A percentile compares a stretch with the other conserved stretches of the same genome.
phyloP scores from a whole-genome alignment of 2,888 invertebrate species.

The Bibio marci region DNA sequence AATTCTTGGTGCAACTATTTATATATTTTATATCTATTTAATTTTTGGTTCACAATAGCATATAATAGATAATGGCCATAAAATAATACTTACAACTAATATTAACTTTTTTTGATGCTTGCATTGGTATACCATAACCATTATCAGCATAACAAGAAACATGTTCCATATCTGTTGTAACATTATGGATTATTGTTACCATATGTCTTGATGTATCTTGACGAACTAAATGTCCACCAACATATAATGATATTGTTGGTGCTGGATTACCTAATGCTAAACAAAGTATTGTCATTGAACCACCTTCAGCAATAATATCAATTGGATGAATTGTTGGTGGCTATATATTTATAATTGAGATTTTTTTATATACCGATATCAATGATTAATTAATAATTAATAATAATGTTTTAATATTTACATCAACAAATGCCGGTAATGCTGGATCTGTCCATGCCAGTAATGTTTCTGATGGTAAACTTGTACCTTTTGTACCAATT shows the following conservation, averaged over 20 bases:
- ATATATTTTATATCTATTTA: too few species aligned
- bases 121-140: conserved; percentile 75
- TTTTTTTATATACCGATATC: too few species aligned
- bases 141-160: conserved; percentile 80
- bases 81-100: conserved; percentile 64
- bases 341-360: conserved; percentile 36
- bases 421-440: conserved; percentile 73
- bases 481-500: conserved; percentile 47
- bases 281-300: conserved; percentile 72
- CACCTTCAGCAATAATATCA: conserved; percentile 66
- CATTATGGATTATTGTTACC: conserved; percentile 74
- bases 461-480: conserved; percentile 63
- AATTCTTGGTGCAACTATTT: conserved; percentile 55
- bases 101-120: conserved; percentile 59
- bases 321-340: conserved; percentile 71
- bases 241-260: conserved; percentile 68
- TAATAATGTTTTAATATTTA: too few species aligned
- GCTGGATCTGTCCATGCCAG: conserved; percentile 80
- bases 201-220: conserved; percentile 70
- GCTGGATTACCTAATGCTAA: conserved; percentile 74
- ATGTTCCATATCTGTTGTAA: conserved; percentile 69
- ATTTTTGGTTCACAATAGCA: too few species aligned
- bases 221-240: conserved; percentile 52
- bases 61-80: background rate
- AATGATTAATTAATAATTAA: too few species aligned